Evolutionary conservation across 2,113 vertebrate genomes (phyloP), one percentile per base, ranked within the genome.

Genomic region (Piaya cayana): DNA sequence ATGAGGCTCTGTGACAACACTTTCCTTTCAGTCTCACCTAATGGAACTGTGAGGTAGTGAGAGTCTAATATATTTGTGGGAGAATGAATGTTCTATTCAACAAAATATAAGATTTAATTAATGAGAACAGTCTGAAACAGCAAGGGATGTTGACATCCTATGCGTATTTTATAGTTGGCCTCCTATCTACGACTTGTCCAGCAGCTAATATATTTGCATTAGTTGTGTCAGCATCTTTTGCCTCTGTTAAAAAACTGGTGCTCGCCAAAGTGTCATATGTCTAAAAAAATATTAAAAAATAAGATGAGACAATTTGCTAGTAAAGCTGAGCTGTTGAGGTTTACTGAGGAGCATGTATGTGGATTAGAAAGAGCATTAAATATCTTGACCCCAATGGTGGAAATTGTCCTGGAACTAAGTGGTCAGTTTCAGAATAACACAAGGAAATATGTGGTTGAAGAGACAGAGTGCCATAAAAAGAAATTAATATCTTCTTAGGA

Each of bases 381-480:
- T 30, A 96, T 95, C 76, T 96, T 98, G 36, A 97, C 97, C 60
- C 86, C 96, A 25, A 62, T 97, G 15, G 64, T 98, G 55, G 75
- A 97, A 1, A 97, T 97, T 32, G 64, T 98, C 45, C 89, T 96
- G 79, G 96, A 98, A 67, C 88, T 98, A 86, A 98, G 93, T 26
- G 94, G 86, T 60, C 91, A 96, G 20, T 93, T 99, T 87, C 98
- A 96, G 42, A 94, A 80, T 63, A 98, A 98, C 12, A 93, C 96
- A 69, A 98, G 97, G 84, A 97, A 83, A 65, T 98, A 97, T 32
- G 84, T 98, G 67, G 95, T 97, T 17, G 89, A 98, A 82, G 93
- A 98, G 98, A 96, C 98, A 94, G 96, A 98, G 84, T 47, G 82
- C 17, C 97, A 98, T 96, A 98, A 98, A 97, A 97, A 94, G 91